These are phyloP conservation scores for Micrasema minimum DNA, from an alignment of 1,140 invertebrate species.

Conservation along the genomic window DNA sequence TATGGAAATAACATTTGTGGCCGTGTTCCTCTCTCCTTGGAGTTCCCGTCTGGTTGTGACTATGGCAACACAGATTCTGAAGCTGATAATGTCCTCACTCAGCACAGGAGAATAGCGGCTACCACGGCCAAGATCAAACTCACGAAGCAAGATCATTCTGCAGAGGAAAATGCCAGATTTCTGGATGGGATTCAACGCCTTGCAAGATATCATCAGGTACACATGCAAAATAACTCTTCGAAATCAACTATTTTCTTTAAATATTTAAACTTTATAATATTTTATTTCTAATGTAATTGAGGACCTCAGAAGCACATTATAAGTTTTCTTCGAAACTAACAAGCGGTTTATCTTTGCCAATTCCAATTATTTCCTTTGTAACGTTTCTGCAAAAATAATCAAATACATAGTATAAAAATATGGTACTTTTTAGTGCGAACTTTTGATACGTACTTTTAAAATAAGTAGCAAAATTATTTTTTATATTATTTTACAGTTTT, in stretches of 20 bases:
- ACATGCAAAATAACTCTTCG: not conserved
- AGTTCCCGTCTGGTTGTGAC: slow-evolving; percentile 28
- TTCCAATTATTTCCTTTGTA: too few species aligned
- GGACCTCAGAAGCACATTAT: too few species aligned
- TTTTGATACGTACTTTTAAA: too few species aligned
- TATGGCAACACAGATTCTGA: slow-evolving; percentile 30
- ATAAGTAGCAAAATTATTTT: too few species aligned
- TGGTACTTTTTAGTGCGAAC: too few species aligned
- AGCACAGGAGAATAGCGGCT: slow-evolving; percentile 42
- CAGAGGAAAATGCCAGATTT: slow-evolving; percentile 41
- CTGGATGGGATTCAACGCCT: slow-evolving; percentile 46
- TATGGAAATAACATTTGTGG: slow-evolving; percentile 32
- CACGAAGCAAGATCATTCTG: slow-evolving; percentile 35
- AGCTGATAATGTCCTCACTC: slow-evolving; percentile 37
- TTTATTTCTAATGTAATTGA: not conserved
- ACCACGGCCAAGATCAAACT: slow-evolving; percentile 48
- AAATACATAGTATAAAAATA: too few species aligned
- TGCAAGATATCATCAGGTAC: slow-evolving; percentile 51
- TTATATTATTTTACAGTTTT: too few species aligned
- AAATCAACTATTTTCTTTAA: slow-evolving; percentile 5
- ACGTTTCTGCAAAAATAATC: too few species aligned
- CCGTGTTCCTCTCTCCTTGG: slow-evolving; percentile 35
- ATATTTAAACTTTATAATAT: too few species aligned
- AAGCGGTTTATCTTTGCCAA: not conserved
- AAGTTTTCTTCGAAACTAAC: not conserved